phyloP scores from a whole-genome alignment of 2,113 vertebrate genomes.

The Oreochromis spilurus region DNA sequence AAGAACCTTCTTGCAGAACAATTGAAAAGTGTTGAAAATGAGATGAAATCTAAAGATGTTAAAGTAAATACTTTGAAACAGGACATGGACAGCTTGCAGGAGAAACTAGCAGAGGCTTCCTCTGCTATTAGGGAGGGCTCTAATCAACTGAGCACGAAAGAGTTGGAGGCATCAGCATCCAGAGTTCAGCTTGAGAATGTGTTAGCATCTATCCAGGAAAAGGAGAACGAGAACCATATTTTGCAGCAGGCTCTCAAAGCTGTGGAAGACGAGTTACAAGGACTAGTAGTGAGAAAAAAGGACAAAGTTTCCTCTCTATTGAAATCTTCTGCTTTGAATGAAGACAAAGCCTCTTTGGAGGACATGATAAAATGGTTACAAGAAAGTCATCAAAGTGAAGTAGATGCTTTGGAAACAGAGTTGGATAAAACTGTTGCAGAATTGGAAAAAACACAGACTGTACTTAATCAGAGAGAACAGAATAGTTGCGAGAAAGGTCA shows the following conservation, averaged over 20 bases:
- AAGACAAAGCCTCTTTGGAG: constrained; percentile 38
- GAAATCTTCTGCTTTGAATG: constrained; percentile 10
- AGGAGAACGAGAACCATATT: constrained; percentile 61
- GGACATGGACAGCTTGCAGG: constrained; percentile 77
- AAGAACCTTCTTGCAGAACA: constrained; percentile 72
- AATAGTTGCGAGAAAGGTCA: constrained; percentile 42
- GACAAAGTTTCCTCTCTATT: constrained; percentile 33
- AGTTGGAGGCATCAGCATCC: constrained; percentile 51
- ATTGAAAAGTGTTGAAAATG: constrained; percentile 68
- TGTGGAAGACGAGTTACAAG: constrained; percentile 65
- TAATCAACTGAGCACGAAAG: constrained; percentile 65
- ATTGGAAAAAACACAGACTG: constrained; percentile 38
- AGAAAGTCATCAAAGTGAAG: constrained; percentile 42
- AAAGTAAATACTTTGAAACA: constrained; percentile 75
- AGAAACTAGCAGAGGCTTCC: constrained; percentile 67
- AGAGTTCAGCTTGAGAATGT: constrained; percentile 73
- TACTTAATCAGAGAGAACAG: constrained; percentile 52
- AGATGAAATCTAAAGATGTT: constrained; percentile 76
- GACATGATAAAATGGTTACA: constrained; percentile 41
- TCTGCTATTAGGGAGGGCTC: constrained; percentile 64
- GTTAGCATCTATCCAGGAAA: constrained; percentile 64
- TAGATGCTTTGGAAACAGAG: constrained; percentile 49
- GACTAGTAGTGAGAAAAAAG: constrained; percentile 19
- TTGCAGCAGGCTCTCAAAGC: constrained; percentile 65
- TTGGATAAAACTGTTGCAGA: constrained; percentile 32